A percentile compares a stretch with the other conserved stretches of the same genome.
Conservation (phyloP, 2,888 invertebrate genomes). For the Terebella lapidaria region DNA sequence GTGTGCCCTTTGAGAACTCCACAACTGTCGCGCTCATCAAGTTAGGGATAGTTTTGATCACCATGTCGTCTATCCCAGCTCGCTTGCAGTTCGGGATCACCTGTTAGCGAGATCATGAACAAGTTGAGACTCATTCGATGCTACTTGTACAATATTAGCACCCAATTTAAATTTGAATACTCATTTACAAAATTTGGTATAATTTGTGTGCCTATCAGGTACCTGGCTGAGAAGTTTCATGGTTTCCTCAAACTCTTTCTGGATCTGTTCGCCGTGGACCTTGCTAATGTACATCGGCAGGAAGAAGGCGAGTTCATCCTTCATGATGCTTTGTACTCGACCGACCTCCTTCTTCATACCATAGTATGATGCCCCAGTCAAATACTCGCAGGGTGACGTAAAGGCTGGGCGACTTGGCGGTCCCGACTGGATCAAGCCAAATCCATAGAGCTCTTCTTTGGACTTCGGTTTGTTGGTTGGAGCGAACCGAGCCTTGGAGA, state of each 20-base stretch:
- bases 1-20: slow-evolving; percentile 42
- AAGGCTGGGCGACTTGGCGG: slow-evolving; percentile 33
- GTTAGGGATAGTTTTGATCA: slow-evolving; percentile 38
- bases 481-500: slow-evolving; percentile 33
- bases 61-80: slow-evolving; percentile 32
- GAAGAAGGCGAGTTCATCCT: slow-evolving; percentile 37
- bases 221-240: too few relatives aligned
- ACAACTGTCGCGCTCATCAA: slow-evolving; percentile 42
- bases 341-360: slow-evolving; percentile 35
- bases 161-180: too few relatives aligned
- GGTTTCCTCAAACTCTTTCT: slow-evolving; percentile 31
- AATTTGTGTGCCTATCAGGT: too few relatives aligned
- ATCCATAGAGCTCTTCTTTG: slow-evolving; percentile 33
- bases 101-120: too few relatives aligned
- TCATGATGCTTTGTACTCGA: slow-evolving; percentile 36
- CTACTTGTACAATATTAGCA: too few relatives aligned
- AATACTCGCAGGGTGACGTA: slow-evolving; percentile 39
- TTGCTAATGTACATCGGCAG: slow-evolving; percentile 37
- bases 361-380: slow-evolving; percentile 32
- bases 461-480: slow-evolving; percentile 27
- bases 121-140: too few relatives aligned
- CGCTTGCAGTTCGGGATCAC: too few relatives aligned
- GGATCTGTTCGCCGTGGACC: slow-evolving; percentile 31
- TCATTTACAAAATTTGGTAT: too few relatives aligned
- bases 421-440: slow-evolving; percentile 37